These are phyloP conservation scores for Microvelia longipes DNA, from an alignment of 1,140 invertebrate species.

Conservation along the genomic window DNA sequence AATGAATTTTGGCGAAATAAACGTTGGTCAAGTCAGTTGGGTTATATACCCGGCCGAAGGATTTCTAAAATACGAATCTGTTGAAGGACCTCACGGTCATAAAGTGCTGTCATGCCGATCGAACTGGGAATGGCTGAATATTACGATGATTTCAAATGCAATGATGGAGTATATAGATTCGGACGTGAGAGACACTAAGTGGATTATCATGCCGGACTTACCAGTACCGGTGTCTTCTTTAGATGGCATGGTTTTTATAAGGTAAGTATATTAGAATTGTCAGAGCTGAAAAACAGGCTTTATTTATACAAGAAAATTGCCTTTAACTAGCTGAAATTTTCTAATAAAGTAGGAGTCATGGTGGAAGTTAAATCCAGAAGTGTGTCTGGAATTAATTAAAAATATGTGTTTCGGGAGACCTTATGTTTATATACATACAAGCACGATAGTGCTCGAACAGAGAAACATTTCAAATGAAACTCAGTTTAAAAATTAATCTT, in stretches of 20 bases:
- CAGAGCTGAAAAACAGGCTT: no score
- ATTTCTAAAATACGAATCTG: neutral
- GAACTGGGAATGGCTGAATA: neutral
- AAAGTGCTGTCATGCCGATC: neutral
- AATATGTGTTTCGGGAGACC: no score
- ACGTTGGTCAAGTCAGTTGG: neutral
- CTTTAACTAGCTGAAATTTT: no score
- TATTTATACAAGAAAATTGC: no score
- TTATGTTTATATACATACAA: no score
- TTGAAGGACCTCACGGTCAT: neutral
- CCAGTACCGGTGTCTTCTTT: neutral
- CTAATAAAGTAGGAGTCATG: no score
- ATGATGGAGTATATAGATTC: neutral
- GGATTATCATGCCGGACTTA: neutral
- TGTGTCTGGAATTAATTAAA: no score
- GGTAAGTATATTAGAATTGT: no score
- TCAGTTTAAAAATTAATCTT: no score
- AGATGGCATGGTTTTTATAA: neutral
- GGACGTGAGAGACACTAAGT: neutral
- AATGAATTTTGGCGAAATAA: neutral
- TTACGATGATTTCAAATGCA: neutral
- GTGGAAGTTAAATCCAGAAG: no score
- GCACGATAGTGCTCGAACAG: no score
- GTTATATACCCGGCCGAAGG: neutral
- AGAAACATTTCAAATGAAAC: no score